Evolutionary conservation across 2,113 vertebrate species (phyloP).

Genomic region (Saimiri boliviensis): DNA sequence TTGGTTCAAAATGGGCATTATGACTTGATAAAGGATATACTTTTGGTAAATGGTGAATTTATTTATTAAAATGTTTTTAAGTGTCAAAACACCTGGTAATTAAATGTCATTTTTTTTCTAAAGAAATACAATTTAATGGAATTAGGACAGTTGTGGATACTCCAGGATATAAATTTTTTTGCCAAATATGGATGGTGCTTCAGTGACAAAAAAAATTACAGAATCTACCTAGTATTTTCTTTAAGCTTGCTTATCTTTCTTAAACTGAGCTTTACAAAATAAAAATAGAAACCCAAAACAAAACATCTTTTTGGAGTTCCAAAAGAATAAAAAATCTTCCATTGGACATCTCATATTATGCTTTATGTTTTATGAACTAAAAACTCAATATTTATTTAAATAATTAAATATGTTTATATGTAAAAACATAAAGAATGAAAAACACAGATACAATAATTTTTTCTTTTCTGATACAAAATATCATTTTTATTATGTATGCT

Average conservation of each 20-base stretch:
- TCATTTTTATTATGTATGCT: background rate
- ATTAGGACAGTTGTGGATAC: background rate
- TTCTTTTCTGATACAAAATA: background rate
- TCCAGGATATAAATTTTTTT: background rate
- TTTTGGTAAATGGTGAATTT: background rate
- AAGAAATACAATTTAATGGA: background rate
- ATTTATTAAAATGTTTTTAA: constrained; percentile 8
- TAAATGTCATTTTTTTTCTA: background rate
- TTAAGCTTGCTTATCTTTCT: background rate
- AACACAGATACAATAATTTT: background rate
- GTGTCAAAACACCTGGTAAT: background rate
- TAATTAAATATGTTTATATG: background rate
- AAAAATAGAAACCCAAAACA: background rate
- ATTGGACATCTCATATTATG: background rate
- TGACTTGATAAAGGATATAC: background rate
- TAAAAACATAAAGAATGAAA: background rate
- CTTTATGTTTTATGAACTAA: constrained; percentile 14
- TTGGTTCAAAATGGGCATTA: background rate
- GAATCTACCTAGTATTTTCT: background rate
- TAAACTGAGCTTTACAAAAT: background rate
- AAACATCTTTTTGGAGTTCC: background rate
- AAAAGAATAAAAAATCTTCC: background rate
- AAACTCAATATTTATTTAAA: background rate
- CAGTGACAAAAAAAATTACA: background rate
- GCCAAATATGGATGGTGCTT: background rate